Evolutionary conservation across 2,888 invertebrate genomes (phyloP).

Genomic region (Caenorhabditis panamensis): DNA sequence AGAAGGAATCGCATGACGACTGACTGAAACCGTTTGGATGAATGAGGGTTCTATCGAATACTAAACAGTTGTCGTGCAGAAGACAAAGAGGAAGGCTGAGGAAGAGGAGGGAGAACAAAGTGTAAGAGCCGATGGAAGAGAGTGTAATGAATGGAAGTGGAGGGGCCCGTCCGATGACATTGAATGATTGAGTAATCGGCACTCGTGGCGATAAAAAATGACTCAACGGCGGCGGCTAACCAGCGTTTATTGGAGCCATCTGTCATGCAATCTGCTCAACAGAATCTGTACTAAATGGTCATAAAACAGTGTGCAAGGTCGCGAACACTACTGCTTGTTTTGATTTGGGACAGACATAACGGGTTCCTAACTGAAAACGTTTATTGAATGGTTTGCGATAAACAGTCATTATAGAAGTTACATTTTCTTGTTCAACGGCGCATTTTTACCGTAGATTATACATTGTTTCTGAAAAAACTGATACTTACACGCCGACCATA

Average conservation of each 20-base stretch:
- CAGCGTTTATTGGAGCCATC: too few species aligned
- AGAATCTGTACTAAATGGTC: too few species aligned
- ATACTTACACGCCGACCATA: too few species aligned
- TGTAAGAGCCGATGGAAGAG: not conserved
- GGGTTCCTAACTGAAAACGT: too few species aligned
- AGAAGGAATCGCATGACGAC: not conserved
- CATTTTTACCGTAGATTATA: constrained; percentile 10
- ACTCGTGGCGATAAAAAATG: not conserved
- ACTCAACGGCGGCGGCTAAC: too few species aligned
- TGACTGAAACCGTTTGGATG: not conserved
- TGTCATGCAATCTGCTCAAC: too few species aligned
- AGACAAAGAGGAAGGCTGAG: not conserved
- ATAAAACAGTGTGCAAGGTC: too few species aligned
- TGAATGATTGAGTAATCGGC: constrained; percentile 4
- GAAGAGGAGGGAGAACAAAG: not conserved
- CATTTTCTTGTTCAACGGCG: constrained; percentile 3
- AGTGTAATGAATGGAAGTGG: not conserved
- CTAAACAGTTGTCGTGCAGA: not conserved
- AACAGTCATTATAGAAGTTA: too few species aligned
- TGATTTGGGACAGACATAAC: too few species aligned
- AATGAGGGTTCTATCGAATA: not conserved
- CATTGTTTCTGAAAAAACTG: constrained; percentile 36
- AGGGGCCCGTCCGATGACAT: not conserved
- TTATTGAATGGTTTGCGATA: too few species aligned
- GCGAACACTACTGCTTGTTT: too few species aligned